Evolutionary conservation across 2,888 invertebrate genomes (phyloP).

Genomic region (Tanaodytes sp.): DNA sequence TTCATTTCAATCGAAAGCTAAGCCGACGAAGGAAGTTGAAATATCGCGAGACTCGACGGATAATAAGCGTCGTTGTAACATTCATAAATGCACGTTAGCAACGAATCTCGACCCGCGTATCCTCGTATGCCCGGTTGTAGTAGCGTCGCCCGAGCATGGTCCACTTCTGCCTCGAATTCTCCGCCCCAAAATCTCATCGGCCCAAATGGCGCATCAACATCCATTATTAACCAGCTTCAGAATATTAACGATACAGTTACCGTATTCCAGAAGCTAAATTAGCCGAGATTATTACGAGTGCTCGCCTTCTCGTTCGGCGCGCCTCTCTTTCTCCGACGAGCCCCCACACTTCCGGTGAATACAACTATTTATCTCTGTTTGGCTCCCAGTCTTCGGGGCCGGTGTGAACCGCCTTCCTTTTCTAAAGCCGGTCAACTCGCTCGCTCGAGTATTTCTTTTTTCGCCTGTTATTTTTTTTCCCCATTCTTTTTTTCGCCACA

Average conservation of each 20-base stretch:
- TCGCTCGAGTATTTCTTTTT: not conserved
- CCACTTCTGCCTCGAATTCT: slow-evolving; percentile 68
- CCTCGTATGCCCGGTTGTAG: slow-evolving; percentile 57
- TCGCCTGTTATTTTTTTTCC: no score
- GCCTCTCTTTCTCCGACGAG: slow-evolving; percentile 35
- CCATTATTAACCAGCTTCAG: slow-evolving; percentile 71
- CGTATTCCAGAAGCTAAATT: slow-evolving; percentile 72
- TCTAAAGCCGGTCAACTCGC: not conserved
- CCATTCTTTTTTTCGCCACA: slow-evolving; percentile 24
- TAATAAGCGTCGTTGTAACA: slow-evolving; percentile 63
- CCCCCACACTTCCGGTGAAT: no score
- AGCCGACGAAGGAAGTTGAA: slow-evolving; percentile 55
- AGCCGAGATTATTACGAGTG: slow-evolving; percentile 72
- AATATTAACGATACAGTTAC: slow-evolving; percentile 73
- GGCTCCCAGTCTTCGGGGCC: slow-evolving; percentile 28
- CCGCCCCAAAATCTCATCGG: slow-evolving; percentile 71
- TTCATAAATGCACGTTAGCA: slow-evolving; percentile 67
- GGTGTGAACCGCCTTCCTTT: slow-evolving; percentile 3
- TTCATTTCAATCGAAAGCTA: slow-evolving; percentile 49
- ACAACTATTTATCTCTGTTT: slow-evolving; percentile 45
- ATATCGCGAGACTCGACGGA: slow-evolving; percentile 53
- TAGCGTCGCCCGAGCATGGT: slow-evolving; percentile 58
- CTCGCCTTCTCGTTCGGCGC: slow-evolving; percentile 62
- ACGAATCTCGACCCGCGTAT: slow-evolving; percentile 59
- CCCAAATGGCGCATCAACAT: slow-evolving; percentile 73